Evolutionary conservation across 2,888 invertebrate species (phyloP).

Genomic region (Harpagoxenus sublaevis): DNA sequence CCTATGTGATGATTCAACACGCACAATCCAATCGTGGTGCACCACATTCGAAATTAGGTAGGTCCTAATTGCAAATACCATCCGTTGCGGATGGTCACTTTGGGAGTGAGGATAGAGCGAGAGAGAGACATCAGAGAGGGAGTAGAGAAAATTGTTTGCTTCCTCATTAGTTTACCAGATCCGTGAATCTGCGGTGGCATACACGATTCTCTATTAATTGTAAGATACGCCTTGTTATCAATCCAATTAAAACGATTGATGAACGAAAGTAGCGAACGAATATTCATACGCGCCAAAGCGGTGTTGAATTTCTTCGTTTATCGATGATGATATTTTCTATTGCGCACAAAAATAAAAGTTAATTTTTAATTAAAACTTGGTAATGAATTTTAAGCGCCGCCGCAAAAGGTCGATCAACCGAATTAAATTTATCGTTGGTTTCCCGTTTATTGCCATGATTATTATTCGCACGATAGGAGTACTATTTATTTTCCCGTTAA

Average conservation of each 20-base stretch:
- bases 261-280: not conserved
- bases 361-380: slow-evolving; percentile 21
- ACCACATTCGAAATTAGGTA: slow-evolving; percentile 61
- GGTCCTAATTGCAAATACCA: slow-evolving; percentile 65
- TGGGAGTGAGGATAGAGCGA: slow-evolving; percentile 6
- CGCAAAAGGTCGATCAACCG: not conserved
- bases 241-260: slow-evolving; percentile 24
- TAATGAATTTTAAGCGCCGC: not conserved
- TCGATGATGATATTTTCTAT: not conserved
- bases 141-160: slow-evolving; percentile 30
- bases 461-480: not conserved
- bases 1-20: slow-evolving; percentile 38
- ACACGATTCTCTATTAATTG: slow-evolving; percentile 13
- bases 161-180: slow-evolving; percentile 35
- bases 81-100: slow-evolving; percentile 17
- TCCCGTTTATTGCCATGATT: not conserved
- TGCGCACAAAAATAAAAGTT: not conserved
- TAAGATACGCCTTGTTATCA: not conserved
- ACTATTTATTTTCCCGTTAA: slow-evolving; percentile 5
- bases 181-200: not conserved
- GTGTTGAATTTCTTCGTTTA: not conserved
- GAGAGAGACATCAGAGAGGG: not conserved
- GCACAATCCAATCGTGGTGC: slow-evolving; percentile 50
- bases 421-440: slow-evolving; percentile 12
- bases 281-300: not conserved